These are phyloP conservation scores for Panthera leo DNA, from an alignment of 2,113 vertebrate genomes.

Conservation along the genomic window DNA sequence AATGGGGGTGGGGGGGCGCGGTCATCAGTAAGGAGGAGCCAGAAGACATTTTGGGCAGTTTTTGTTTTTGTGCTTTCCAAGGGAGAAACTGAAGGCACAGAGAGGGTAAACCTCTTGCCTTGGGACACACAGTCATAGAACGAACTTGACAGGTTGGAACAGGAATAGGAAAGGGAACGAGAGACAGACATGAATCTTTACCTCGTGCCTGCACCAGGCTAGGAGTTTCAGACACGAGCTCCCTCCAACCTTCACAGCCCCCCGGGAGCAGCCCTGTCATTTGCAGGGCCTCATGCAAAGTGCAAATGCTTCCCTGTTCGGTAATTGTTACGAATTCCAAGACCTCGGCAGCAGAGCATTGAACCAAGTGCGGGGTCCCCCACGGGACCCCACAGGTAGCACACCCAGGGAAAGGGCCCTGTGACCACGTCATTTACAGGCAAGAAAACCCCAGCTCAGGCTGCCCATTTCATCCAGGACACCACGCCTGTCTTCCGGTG, in stretches of 20 bases:
- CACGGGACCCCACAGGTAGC: accelerated
- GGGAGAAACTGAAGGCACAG: neutral
- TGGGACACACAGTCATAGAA: neutral
- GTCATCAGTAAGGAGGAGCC: neutral
- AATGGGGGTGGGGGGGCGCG: too few relatives aligned
- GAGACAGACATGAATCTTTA: neutral
- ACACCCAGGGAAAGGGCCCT: neutral
- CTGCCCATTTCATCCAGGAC: neutral
- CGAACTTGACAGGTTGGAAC: neutral
- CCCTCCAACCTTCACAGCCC: neutral
- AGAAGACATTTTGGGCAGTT: neutral
- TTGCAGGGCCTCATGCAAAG: neutral
- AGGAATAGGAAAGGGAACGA: neutral
- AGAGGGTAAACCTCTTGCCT: neutral
- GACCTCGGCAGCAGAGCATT: accelerated
- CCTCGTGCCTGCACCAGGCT: accelerated
- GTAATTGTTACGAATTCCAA: neutral
- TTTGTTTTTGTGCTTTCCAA: neutral
- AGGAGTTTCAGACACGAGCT: too few relatives aligned
- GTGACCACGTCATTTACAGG: neutral
- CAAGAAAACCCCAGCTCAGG: neutral
- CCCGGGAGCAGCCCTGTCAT: neutral
- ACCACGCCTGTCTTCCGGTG: accelerated
- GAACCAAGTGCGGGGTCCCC: too few relatives aligned
- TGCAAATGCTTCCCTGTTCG: neutral